Conservation (phyloP, 2,888 invertebrate genomes). For the Athalia circularis region DNA sequence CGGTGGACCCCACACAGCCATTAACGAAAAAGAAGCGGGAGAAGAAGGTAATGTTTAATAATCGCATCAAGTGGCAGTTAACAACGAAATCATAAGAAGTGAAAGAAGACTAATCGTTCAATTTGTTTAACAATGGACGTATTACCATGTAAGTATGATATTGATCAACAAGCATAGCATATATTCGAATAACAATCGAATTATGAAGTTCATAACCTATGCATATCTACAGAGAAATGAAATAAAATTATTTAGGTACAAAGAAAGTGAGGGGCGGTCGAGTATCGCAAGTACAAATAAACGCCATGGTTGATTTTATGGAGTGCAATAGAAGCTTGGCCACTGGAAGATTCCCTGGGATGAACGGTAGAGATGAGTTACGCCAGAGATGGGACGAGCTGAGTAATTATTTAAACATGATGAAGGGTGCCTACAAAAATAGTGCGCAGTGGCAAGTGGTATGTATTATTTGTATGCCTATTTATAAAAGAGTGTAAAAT, state of each 20-base stretch:
- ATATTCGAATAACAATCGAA: too few relatives aligned
- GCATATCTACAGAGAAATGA: not conserved
- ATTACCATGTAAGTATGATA: too few relatives aligned
- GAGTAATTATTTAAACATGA: not conserved
- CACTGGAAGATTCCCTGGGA: conserved; percentile 24
- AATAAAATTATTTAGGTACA: not conserved
- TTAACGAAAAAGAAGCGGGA: too few relatives aligned
- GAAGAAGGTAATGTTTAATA: too few relatives aligned
- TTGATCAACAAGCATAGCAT: too few relatives aligned
- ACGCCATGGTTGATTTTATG: conserved; percentile 39
- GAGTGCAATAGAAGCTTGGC: conserved; percentile 26
- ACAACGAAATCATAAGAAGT: too few relatives aligned
- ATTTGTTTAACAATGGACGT: too few relatives aligned
- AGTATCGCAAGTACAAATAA: conserved; percentile 23
- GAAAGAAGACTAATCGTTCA: too few relatives aligned
- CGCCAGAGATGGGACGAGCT: conserved; percentile 28
- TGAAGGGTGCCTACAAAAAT: conserved; percentile 29
- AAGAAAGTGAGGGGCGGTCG: not conserved
- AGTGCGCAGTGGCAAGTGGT: conserved; percentile 42
- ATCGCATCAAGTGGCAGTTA: too few relatives aligned
- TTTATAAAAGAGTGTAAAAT: too few relatives aligned
- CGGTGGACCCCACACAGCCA: too few relatives aligned
- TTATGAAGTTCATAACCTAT: too few relatives aligned
- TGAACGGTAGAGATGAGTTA: conserved; percentile 37
- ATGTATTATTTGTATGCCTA: not conserved